Evolutionary conservation across 2,888 invertebrate species (phyloP), one percentile per base, ranked within the genome.

Genomic region (Hypomecis atomaria): DNA sequence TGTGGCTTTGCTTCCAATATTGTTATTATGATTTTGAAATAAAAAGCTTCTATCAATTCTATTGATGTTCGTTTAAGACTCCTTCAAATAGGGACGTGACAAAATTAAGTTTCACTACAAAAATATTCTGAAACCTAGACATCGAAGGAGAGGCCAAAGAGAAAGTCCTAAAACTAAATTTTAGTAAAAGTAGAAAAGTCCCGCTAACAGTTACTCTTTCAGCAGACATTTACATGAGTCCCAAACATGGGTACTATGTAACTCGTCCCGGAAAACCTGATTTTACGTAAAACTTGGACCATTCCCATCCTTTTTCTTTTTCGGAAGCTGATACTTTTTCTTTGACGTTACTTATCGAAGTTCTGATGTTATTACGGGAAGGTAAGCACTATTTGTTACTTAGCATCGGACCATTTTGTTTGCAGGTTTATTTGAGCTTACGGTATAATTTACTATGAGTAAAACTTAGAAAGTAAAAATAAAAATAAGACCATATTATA

Each of bases 291-390:
- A 67, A 70, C 63, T 65, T 70, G 42, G 49, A 40, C 58, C 64
- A 57, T 60, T 67, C 62, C 40, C 59, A 69, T 70, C 67, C 68
- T 43, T 67, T 69, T 69, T 69, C 66, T 69, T 70, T 67, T 47
- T 62, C 50, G 53, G 33, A 45, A 69, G 59, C 61, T 43, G 61
- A 65, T 66, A 68, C 63, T 67, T 70, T 67, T 59, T 64, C 66
- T 71, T 70, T 70, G 70, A 70, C 67, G 65, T 69, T 65, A 65
- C 66, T 67, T 65, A 62, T 65, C 61, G 43, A 66, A 66, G 67
- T 71, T 67, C 34, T 65, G 62, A 67, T 69, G 65, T 66, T 69
- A 65, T 69, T 67, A 66, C 67, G 52, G 62, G 59, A 65, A 67
- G 66, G 62, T 66, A 56, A n/a, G 38, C 44, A 61, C 56, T 67